Evolutionary conservation across 2,113 vertebrate species (phyloP).

Genomic region (Ceyx margarethae): DNA sequence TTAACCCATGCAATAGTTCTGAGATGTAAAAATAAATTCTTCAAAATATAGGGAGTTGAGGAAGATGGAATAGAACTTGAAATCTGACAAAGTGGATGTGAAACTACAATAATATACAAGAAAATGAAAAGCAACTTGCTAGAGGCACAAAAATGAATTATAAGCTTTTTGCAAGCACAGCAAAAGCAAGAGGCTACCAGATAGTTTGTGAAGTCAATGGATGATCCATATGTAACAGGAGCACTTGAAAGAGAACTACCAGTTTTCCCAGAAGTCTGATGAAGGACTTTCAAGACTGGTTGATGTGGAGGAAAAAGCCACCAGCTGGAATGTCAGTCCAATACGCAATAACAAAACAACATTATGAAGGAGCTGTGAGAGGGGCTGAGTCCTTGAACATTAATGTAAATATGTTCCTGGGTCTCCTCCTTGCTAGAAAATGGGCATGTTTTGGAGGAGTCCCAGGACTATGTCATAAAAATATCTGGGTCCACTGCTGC

Average conservation of each 20-base stretch:
- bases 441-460: neutral
- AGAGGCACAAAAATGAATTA: neutral
- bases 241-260: neutral
- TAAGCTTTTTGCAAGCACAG: neutral
- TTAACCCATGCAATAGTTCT: neutral
- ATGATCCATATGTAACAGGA: neutral
- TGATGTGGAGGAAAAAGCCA: neutral
- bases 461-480: neutral
- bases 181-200: neutral
- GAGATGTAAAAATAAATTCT: neutral
- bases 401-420: neutral
- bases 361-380: neutral
- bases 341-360: neutral
- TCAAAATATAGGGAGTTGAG: neutral
- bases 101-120: neutral
- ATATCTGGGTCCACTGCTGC: neutral
- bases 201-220: neutral
- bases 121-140: neutral
- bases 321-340: neutral
- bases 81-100: neutral
- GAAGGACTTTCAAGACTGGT: neutral
- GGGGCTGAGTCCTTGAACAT: neutral
- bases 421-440: neutral
- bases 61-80: neutral
- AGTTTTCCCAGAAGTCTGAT: neutral